Percentiles rank a stretch among this genome's conserved stretches.
Conservation (phyloP, 2,797 vertebrate species). For the Simalia tracyae region DNA sequence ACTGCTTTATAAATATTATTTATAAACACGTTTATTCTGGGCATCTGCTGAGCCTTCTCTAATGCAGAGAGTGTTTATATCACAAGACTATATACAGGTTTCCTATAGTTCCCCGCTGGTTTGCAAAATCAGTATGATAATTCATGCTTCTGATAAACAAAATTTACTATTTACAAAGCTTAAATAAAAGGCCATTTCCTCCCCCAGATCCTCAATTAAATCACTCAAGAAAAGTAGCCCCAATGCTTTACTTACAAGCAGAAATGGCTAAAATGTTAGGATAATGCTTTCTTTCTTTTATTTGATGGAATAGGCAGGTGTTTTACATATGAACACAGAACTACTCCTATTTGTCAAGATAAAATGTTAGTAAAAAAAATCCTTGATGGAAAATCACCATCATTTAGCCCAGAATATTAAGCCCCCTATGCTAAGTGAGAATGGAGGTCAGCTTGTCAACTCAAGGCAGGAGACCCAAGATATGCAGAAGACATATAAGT, state of each 20-base stretch:
- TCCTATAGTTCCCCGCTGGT: not conserved
- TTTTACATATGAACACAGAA: no score
- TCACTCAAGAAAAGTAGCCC: not conserved
- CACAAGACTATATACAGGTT: not conserved
- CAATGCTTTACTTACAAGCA: not conserved
- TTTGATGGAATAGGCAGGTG: no score
- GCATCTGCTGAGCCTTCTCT: not conserved
- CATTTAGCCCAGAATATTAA: no score
- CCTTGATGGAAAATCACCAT: no score
- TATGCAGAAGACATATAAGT: no score
- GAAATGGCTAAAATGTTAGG: not conserved
- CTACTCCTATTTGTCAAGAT: no score
- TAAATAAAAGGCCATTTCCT: conserved; percentile 2
- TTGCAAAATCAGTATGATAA: not conserved
- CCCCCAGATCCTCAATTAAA: not conserved
- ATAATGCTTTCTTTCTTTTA: not conserved
- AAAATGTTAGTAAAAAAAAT: no score
- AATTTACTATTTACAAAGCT: not conserved
- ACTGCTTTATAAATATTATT: not conserved
- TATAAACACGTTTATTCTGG: not conserved
- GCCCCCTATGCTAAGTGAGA: no score
- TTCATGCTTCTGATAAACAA: not conserved
- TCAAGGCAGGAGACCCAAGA: no score
- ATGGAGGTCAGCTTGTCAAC: no score
- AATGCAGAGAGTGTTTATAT: accelerated